Percentiles rank a stretch among this genome's conserved stretches.
These are phyloP conservation scores for Anseranas semipalmata DNA, from an alignment of 2,113 vertebrate species.

Conservation along the genomic window DNA sequence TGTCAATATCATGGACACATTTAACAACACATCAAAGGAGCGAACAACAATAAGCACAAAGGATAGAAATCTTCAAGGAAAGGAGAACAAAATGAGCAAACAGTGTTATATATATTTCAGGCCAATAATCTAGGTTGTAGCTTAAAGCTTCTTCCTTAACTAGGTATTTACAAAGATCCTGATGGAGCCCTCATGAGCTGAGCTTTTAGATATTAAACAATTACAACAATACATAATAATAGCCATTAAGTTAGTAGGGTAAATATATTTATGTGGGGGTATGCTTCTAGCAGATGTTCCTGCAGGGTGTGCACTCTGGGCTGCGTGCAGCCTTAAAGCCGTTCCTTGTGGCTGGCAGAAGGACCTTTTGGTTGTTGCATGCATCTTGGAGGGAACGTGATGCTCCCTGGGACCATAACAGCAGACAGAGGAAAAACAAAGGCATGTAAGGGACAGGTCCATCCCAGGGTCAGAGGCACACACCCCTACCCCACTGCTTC, in stretches of 20 bases:
- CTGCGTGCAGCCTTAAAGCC: neutral
- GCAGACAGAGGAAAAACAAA: too few relatives aligned
- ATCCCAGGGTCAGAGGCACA: neutral
- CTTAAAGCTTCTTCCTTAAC: neutral
- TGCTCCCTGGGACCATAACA: fast-evolving
- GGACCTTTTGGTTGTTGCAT: fast-evolving
- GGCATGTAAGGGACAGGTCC: fast-evolving
- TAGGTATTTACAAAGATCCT: neutral
- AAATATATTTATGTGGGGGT: neutral
- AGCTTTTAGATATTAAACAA: neutral
- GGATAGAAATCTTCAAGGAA: neutral
- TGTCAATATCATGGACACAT: constrained; percentile 22
- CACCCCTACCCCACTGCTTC: neutral
- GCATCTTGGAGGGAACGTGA: neutral
- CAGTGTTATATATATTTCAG: neutral
- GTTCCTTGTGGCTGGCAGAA: fast-evolving
- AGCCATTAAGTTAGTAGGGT: neutral
- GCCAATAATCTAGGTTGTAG: neutral
- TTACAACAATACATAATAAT: neutral
- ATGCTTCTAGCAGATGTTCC: neutral
- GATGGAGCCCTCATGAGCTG: neutral
- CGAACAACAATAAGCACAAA: constrained; percentile 11
- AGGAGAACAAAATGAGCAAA: neutral
- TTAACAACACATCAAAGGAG: neutral
- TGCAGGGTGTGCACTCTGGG: fast-evolving